These are phyloP conservation scores for Diadophis punctatus DNA, from an alignment of 2,113 vertebrate species.

Conservation along the genomic window DNA sequence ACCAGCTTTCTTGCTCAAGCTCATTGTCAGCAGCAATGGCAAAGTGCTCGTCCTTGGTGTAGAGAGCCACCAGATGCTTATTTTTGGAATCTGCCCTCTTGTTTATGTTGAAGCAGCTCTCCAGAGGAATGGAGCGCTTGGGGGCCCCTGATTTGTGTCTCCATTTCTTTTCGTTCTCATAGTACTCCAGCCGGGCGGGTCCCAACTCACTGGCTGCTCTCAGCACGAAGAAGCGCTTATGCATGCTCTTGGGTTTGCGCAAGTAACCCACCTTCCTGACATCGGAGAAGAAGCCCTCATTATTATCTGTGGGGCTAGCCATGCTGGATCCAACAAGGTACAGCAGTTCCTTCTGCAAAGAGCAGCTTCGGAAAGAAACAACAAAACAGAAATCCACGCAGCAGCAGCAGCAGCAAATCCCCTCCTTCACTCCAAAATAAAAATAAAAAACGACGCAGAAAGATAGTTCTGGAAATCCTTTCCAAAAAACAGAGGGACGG, in stretches of 20 bases:
- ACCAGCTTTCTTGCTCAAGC: conserved; percentile 85
- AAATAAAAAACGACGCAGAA: neutral
- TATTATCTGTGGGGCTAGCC: conserved; percentile 78
- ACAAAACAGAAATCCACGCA: conserved; percentile 46
- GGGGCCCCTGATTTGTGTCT: conserved; percentile 86
- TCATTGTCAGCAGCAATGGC: conserved; percentile 85
- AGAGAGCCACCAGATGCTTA: conserved; percentile 86
- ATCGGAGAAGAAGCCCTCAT: conserved; percentile 82
- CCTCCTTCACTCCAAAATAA: neutral
- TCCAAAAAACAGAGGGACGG: conserved; percentile 32
- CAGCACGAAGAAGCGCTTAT: conserved; percentile 89
- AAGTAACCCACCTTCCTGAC: conserved; percentile 91
- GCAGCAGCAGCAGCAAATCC: conserved; percentile 40
- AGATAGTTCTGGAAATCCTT: conserved; percentile 33
- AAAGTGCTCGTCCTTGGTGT: conserved; percentile 88
- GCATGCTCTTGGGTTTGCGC: conserved; percentile 92
- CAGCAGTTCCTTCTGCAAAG: conserved; percentile 28
- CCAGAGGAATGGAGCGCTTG: conserved; percentile 84
- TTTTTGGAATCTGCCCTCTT: conserved; percentile 90
- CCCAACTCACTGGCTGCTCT: conserved; percentile 81
- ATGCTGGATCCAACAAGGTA: conserved; percentile 51
- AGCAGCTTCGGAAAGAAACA: conserved; percentile 26
- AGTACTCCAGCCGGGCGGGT: conserved; percentile 87
- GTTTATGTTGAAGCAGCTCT: conserved; percentile 91
- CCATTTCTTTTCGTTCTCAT: conserved; percentile 93